These are phyloP conservation scores for Gallirallus australis DNA, from an alignment of 2,797 vertebrate genomes.

Conservation along the genomic window DNA sequence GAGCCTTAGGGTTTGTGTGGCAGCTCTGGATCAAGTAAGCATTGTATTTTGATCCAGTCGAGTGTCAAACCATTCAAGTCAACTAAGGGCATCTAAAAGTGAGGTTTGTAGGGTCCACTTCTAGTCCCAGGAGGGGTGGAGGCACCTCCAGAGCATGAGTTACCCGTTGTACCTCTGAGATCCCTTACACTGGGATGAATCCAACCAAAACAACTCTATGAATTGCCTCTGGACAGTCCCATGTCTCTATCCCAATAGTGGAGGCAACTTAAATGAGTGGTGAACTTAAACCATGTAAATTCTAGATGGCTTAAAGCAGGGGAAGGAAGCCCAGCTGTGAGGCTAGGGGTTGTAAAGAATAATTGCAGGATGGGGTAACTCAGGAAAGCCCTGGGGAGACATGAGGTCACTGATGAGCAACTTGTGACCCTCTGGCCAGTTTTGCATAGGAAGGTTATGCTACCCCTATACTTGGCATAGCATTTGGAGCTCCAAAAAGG, in stretches of 20 bases:
- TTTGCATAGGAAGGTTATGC: not conserved
- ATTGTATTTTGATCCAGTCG: rapidly evolving
- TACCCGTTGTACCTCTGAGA: not conserved
- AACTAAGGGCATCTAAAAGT: not conserved
- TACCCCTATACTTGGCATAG: not conserved
- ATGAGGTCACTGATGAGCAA: not conserved
- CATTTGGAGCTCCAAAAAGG: not conserved
- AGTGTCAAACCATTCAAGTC: not conserved
- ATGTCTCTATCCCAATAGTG: not conserved
- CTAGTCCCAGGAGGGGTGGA: not conserved
- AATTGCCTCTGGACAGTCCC: not conserved
- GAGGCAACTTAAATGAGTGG: not conserved
- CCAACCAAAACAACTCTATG: not conserved
- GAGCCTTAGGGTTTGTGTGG: not conserved
- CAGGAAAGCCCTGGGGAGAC: not conserved
- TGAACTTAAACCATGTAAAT: not conserved
- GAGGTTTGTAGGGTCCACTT: not conserved
- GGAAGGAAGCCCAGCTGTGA: not conserved
- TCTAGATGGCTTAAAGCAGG: not conserved
- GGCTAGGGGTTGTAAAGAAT: not conserved
- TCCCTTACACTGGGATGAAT: not conserved
- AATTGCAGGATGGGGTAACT: not conserved
- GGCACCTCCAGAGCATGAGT: not conserved
- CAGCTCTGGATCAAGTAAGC: not conserved
- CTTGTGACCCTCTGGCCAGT: not conserved